These are phyloP conservation scores for Cardinalis cardinalis DNA, from an alignment of 2,113 vertebrate genomes.

Conservation along the genomic window DNA sequence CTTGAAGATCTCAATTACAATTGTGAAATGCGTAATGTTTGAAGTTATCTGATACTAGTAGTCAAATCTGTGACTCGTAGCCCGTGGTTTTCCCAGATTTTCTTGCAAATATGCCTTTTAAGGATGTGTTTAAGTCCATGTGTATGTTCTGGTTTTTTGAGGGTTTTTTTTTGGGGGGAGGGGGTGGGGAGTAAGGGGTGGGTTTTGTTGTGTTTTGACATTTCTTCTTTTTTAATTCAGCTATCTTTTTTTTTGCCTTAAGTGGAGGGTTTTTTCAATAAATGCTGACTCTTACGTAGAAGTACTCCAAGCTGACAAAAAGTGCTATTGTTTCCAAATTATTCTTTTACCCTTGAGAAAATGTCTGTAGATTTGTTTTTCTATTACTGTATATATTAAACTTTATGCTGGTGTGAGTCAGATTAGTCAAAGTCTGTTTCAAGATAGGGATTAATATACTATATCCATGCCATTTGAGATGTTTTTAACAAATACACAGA, in stretches of 20 bases:
- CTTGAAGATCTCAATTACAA: accelerated
- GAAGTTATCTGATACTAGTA: background rate
- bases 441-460: background rate
- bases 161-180: background rate
- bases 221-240: background rate
- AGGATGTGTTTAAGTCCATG: background rate
- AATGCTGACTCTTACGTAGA: background rate
- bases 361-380: background rate
- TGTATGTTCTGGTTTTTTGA: background rate
- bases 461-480: background rate
- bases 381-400: background rate
- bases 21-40: background rate
- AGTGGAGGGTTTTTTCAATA: background rate
- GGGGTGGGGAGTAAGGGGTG: too few species aligned
- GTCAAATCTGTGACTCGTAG: background rate
- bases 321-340: background rate
- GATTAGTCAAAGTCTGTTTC: background rate
- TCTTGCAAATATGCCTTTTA: background rate
- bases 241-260: background rate
- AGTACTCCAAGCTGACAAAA: background rate
- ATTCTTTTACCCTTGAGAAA: background rate
- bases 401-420: background rate
- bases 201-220: background rate
- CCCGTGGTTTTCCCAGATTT: background rate
- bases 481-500: background rate